Conservation (phyloP, 2,113 vertebrate genomes). For the Alethe diademata region DNA sequence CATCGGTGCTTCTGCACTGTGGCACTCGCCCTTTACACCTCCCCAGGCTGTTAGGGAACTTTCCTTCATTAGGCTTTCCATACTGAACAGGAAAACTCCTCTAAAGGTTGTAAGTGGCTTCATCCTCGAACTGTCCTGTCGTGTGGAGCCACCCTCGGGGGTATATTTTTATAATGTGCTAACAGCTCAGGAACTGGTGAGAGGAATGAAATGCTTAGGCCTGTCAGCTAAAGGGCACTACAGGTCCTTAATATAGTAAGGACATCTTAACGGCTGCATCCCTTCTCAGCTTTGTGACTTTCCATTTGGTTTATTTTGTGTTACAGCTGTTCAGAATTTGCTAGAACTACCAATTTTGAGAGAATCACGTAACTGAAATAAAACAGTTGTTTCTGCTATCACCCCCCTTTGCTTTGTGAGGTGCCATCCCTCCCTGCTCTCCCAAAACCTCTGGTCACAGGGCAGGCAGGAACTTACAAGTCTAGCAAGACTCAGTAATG, state of each 20-base stretch:
- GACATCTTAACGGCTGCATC: accelerated
- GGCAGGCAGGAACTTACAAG: background rate
- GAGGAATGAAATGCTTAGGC: background rate
- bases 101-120: background rate
- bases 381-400: accelerated
- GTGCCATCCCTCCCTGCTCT: background rate
- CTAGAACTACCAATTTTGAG: background rate
- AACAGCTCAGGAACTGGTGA: background rate
- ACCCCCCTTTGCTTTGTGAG: background rate
- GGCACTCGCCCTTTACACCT: background rate
- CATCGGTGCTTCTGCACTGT: accelerated
- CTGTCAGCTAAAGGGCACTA: background rate
- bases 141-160: background rate
- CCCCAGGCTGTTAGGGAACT: accelerated
- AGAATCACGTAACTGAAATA: background rate
- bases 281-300: background rate
- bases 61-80: background rate
- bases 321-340: background rate
- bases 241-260: background rate
- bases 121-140: background rate
- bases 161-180: background rate
- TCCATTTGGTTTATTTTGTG: background rate
- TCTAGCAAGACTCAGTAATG: background rate
- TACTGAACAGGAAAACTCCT: background rate
- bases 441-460: accelerated